Evolutionary conservation across 2,113 vertebrate species (phyloP).

Genomic region (Plestiodon gilberti): DNA sequence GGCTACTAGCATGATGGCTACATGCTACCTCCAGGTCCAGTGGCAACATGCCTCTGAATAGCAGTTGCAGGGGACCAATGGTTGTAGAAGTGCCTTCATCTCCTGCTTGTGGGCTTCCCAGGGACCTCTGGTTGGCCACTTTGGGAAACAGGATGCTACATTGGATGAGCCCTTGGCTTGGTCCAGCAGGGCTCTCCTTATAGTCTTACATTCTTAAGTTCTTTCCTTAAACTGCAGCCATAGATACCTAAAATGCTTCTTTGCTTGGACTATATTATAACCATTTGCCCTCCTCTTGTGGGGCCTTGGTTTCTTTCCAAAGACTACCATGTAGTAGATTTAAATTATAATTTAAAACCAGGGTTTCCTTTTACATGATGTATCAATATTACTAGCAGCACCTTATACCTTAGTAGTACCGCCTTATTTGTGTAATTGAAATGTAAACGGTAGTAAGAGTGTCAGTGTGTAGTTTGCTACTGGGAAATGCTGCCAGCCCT

Average conservation of each 20-base stretch:
- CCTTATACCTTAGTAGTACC: not conserved
- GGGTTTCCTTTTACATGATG: not conserved
- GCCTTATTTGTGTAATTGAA: not conserved
- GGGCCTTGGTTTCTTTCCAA: not conserved
- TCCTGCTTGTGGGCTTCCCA: no score
- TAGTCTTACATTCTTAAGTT: no score
- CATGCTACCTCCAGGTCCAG: no score
- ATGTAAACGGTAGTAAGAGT: not conserved
- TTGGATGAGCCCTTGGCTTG: no score
- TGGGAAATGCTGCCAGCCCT: not conserved
- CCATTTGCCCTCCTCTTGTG: not conserved
- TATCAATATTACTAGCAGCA: not conserved
- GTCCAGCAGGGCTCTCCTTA: no score
- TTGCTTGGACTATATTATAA: not conserved
- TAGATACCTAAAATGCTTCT: not conserved
- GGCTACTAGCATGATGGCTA: no score
- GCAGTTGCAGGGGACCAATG: no score
- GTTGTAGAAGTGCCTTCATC: no score
- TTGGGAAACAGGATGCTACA: no score
- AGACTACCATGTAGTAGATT: not conserved
- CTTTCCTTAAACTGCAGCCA: not conserved
- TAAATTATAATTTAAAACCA: not conserved
- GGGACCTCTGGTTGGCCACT: no score
- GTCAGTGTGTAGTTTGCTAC: not conserved
- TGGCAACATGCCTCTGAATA: no score